Conservation (phyloP, 1,140 invertebrate species). For the Heliconius congener region DNA sequence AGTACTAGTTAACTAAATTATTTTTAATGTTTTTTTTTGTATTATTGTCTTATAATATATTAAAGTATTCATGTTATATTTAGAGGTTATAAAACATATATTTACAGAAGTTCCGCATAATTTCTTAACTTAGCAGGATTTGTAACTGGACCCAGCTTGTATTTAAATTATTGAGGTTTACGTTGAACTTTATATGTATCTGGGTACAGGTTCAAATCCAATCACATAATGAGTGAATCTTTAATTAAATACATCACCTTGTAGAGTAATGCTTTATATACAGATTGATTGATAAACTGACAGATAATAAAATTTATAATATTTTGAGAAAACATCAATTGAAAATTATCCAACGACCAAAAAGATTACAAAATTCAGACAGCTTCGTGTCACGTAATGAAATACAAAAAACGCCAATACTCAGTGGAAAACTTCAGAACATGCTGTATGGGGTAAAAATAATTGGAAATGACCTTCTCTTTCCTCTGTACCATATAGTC, state of each 20-base stretch:
- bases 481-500: too few relatives aligned
- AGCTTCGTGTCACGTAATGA: too few relatives aligned
- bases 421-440: too few relatives aligned
- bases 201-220: slow-evolving; percentile 5
- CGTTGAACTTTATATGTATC: neutral
- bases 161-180: neutral
- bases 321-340: too few relatives aligned
- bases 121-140: neutral
- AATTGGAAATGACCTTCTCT: too few relatives aligned
- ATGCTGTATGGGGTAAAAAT: too few relatives aligned
- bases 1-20: neutral
- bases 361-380: too few relatives aligned
- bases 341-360: too few relatives aligned
- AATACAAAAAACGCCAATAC: too few relatives aligned
- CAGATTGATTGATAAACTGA: too few relatives aligned
- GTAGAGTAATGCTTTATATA: slow-evolving; percentile 2
- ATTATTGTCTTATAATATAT: neutral
- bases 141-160: neutral
- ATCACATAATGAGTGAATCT: neutral
- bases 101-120: neutral
- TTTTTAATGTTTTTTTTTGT: neutral
- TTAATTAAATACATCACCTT: neutral
- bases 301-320: too few relatives aligned
- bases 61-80: too few relatives aligned
- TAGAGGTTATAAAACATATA: neutral